A percentile compares a stretch with the other conserved stretches of the same genome.
Conservation (phyloP, 2,797 vertebrate genomes). For the Cyclopterus lumpus region DNA sequence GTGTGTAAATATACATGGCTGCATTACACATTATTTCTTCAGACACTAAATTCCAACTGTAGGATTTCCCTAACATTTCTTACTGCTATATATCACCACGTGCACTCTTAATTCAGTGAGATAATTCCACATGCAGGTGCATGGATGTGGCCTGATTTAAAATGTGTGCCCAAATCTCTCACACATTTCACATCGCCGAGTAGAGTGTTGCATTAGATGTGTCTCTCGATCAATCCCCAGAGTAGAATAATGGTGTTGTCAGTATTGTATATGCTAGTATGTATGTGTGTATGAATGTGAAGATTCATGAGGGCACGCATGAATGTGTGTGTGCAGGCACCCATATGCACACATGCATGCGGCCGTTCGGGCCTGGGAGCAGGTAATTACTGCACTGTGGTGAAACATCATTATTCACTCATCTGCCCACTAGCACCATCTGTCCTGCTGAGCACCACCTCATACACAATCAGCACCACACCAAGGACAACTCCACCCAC, state of each 20-base stretch:
- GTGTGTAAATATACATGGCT: constrained; percentile 22
- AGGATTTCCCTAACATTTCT: constrained; percentile 23
- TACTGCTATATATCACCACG: not conserved
- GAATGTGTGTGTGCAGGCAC: constrained; percentile 17
- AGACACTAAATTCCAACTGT: constrained; percentile 19
- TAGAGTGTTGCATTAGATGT: not conserved
- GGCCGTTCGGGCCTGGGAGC: constrained; percentile 55
- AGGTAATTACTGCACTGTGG: constrained; percentile 79
- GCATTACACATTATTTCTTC: constrained; percentile 17
- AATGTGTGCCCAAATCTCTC: constrained; percentile 25
- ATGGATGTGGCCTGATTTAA: constrained; percentile 19
- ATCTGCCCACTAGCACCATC: constrained; percentile 82
- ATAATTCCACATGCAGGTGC: constrained; percentile 25
- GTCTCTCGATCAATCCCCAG: constrained; percentile 13
- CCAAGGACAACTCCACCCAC: constrained; percentile 81
- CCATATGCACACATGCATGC: too few species aligned
- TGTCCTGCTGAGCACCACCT: constrained; percentile 80
- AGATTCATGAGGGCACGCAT: constrained; percentile 28
- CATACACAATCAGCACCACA: constrained; percentile 77
- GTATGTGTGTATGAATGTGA: constrained; percentile 17
- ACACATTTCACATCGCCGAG: constrained; percentile 8
- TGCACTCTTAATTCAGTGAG: constrained; percentile 7
- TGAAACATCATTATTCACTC: constrained; percentile 84
- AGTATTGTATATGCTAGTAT: constrained; percentile 6
- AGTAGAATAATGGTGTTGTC: not conserved